Evolutionary conservation across 1,140 invertebrate genomes (phyloP).

Genomic region (Drosophila varians): DNA sequence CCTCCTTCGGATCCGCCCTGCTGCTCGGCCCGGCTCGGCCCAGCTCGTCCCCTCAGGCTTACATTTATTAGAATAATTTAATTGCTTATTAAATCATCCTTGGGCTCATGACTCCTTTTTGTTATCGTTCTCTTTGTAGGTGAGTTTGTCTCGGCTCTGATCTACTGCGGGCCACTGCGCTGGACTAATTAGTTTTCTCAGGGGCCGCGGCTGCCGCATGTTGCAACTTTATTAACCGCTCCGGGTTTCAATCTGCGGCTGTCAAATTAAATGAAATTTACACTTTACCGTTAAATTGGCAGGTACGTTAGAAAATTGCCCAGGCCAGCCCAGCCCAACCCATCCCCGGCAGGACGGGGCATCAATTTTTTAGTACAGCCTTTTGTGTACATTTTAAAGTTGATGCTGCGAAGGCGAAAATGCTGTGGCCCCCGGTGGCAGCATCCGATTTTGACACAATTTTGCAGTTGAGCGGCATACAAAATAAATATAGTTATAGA

Average conservation of each 20-base stretch:
- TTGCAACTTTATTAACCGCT: conserved; percentile 59
- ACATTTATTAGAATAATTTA: conserved; percentile 78
- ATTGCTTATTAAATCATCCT: conserved; percentile 79
- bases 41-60: conserved; percentile 36
- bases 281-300: conserved; percentile 80
- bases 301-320: conserved; percentile 71
- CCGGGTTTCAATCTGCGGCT: conserved; percentile 51
- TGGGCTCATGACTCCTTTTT: conserved; percentile 25
- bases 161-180: conserved; percentile 34
- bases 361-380: conserved; percentile 51
- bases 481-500: conserved; percentile 33
- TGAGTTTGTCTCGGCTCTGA: conserved; percentile 47
- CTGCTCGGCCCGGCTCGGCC: conserved; percentile 27
- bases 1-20: conserved; percentile 22
- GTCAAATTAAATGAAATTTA: conserved; percentile 81
- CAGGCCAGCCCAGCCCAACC: conserved; percentile 19
- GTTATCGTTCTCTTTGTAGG: conserved; percentile 53
- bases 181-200: conserved; percentile 50
- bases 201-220: conserved; percentile 6
- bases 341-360: no score
- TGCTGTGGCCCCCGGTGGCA: conserved; percentile 15
- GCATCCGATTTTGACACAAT: conserved; percentile 77
- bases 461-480: conserved; percentile 51
- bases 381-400: conserved; percentile 64
- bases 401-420: conserved; percentile 14